A percentile compares a stretch with the other conserved stretches of the same genome.
phyloP scores from a whole-genome alignment of 2,888 invertebrate species.

The Hypolimnas misippus region DNA sequence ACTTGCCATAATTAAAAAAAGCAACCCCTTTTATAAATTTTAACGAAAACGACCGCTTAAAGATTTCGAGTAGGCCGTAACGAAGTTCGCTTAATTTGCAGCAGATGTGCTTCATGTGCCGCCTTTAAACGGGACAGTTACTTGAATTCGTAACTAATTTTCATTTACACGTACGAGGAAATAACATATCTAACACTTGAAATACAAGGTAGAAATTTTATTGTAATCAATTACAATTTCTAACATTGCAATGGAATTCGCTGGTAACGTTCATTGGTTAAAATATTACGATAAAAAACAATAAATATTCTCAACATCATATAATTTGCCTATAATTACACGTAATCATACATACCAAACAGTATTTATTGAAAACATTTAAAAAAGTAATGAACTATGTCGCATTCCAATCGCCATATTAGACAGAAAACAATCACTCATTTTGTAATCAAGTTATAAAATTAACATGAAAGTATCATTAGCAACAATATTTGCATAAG shows the following conservation, averaged over 20 bases:
- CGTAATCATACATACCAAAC: background rate
- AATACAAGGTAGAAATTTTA: background rate
- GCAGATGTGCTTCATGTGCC: conserved; percentile 57
- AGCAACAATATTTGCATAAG: conserved; percentile 15
- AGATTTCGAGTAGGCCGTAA: conserved; percentile 64
- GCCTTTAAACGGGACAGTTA: conserved; percentile 50
- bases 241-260: background rate
- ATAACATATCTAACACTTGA: background rate
- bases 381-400: background rate
- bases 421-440: background rate
- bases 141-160: conserved; percentile 17
- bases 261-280: background rate
- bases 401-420: background rate
- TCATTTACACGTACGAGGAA: background rate
- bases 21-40: conserved; percentile 50
- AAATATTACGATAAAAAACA: background rate
- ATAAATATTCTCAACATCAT: background rate
- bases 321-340: background rate
- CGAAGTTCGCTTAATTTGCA: conserved; percentile 52
- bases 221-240: background rate
- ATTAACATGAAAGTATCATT: conserved; percentile 26
- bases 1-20: conserved; percentile 53
- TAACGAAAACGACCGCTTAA: conserved; percentile 56
- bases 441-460: conserved; percentile 18
- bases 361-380: background rate